Conservation (phyloP, 2,113 vertebrate species). For the Vombatus ursinus region DNA sequence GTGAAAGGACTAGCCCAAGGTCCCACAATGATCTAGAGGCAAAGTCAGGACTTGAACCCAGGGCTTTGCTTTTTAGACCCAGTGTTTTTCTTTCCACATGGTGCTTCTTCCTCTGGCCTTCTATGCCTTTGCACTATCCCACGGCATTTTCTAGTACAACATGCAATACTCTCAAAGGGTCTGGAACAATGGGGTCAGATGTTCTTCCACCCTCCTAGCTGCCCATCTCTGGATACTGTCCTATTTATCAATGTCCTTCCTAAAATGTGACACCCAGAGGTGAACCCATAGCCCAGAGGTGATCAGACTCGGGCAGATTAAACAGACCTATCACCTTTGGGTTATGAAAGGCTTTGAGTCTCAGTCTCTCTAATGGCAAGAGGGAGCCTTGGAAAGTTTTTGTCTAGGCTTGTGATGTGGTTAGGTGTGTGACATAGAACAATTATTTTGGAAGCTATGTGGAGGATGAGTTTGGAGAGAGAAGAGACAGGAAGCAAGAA, state of each 20-base stretch:
- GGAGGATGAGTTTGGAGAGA: not conserved
- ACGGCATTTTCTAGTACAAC: not conserved
- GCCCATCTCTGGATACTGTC: not conserved
- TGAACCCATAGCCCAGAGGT: not conserved
- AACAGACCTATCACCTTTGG: not conserved
- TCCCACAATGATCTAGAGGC: rapidly evolving
- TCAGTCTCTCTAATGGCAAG: not conserved
- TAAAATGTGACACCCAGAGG: not conserved
- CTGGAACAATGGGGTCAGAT: no score
- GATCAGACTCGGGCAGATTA: not conserved
- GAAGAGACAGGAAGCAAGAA: not conserved
- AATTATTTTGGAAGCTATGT: not conserved
- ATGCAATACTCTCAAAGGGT: not conserved
- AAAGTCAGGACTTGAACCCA: not conserved
- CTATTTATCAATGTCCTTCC: not conserved
- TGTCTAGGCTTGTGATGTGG: not conserved
- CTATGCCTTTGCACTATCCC: not conserved
- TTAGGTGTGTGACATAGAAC: not conserved
- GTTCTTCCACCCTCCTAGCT: not conserved
- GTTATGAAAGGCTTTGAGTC: not conserved
- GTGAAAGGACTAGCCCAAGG: no score
- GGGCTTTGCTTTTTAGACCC: not conserved
- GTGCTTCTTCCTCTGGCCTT: not conserved
- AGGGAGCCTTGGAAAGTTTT: not conserved
- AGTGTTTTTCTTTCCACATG: not conserved